phyloP scores from a whole-genome alignment of 2,797 vertebrate species.

The Psittacula echo region DNA sequence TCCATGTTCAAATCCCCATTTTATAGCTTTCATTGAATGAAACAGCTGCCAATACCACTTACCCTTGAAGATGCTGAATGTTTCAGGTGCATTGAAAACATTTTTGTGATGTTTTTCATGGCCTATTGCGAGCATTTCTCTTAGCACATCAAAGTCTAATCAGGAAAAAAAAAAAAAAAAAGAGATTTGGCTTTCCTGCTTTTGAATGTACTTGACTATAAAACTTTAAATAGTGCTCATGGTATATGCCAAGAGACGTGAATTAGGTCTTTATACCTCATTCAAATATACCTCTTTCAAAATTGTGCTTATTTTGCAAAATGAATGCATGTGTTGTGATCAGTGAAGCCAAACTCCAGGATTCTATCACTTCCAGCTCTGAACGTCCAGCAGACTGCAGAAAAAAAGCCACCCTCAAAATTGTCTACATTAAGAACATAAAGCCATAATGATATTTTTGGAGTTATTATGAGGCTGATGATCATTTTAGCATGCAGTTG shows the following conservation, averaged over 20 bases:
- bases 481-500: not conserved
- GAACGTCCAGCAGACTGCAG: not conserved
- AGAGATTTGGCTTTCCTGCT: conserved; percentile 21
- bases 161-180: not conserved
- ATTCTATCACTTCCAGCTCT: not conserved
- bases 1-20: not conserved
- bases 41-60: not conserved
- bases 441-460: conserved; percentile 2
- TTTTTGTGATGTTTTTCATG: not conserved
- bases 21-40: not conserved
- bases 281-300: conserved; percentile 37
- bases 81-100: not conserved
- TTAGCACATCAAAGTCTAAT: not conserved
- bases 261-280: conserved; percentile 42
- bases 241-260: not conserved
- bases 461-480: not conserved
- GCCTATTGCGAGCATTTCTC: not conserved
- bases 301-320: conserved; percentile 46
- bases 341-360: conserved; percentile 15
- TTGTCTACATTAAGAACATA: not conserved
- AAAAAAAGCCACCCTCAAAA: not conserved
- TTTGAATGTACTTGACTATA: not conserved
- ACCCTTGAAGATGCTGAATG: not conserved
- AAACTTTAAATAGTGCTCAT: not conserved
- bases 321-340: not conserved